Evolutionary conservation across 2,797 vertebrate species (phyloP).

Genomic region (Chaetodon trifasciatus): DNA sequence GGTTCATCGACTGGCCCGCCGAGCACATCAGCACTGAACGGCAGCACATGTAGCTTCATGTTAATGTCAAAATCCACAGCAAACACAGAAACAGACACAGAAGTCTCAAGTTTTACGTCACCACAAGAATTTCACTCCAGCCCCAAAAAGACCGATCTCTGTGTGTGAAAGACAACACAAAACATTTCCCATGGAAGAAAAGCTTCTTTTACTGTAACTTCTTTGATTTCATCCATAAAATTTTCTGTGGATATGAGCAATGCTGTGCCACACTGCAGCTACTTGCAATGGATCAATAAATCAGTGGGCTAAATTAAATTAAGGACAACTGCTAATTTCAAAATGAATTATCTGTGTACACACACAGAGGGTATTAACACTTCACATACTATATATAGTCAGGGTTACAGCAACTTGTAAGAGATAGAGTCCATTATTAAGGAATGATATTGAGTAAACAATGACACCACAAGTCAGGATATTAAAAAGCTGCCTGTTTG

Average conservation of each 20-base stretch:
- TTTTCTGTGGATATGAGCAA: not conserved
- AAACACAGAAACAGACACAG: not conserved
- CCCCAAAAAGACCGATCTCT: not conserved
- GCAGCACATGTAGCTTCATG: conserved; percentile 28
- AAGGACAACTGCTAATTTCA: not conserved
- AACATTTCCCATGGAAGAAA: not conserved
- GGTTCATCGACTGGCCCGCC: conserved; percentile 95
- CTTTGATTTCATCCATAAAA: not conserved
- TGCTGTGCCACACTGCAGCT: too few species aligned
- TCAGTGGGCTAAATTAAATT: not conserved
- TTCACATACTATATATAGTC: not conserved
- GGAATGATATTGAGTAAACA: not conserved
- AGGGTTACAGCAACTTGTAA: not conserved
- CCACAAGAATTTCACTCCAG: not conserved
- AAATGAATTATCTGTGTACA: not conserved
- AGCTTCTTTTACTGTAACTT: not conserved
- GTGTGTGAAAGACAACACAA: not conserved
- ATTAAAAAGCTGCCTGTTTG: not conserved
- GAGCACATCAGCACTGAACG: conserved; percentile 76
- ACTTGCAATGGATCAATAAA: too few species aligned
- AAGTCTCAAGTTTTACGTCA: not conserved
- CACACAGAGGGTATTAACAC: not conserved
- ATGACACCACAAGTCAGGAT: not conserved
- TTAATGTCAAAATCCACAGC: not conserved
- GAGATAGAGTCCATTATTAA: not conserved